Evolutionary conservation across 2,797 vertebrate species (phyloP).

Genomic region (Fistularia commersonii): DNA sequence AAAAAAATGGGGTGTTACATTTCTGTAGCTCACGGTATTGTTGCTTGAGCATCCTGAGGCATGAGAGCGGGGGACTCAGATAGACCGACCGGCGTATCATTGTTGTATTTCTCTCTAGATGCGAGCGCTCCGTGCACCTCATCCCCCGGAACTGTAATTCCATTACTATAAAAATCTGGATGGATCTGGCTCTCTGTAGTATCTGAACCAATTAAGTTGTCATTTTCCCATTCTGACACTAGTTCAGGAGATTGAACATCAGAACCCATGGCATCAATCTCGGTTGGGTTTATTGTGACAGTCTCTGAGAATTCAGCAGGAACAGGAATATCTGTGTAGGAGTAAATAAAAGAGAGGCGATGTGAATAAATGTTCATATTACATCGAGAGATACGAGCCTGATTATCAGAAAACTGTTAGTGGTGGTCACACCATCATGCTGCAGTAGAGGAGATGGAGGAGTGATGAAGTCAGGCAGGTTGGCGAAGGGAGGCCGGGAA

Average conservation of each 20-base stretch:
- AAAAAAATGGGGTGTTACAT: neutral
- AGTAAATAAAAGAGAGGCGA: neutral
- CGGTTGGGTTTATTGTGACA: slow-evolving; percentile 13
- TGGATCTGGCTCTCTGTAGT: neutral
- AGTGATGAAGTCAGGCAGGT: slow-evolving; percentile 37
- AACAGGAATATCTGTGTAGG: slow-evolving; percentile 24
- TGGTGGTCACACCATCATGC: slow-evolving; percentile 26
- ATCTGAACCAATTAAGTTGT: slow-evolving; percentile 8
- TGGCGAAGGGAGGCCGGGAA: slow-evolving; percentile 45
- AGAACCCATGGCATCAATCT: slow-evolving; percentile 33
- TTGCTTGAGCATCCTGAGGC: slow-evolving; percentile 13
- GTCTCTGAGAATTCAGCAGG: slow-evolving; percentile 37
- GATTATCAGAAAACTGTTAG: neutral
- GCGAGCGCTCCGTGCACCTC: slow-evolving; percentile 4
- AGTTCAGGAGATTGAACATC: slow-evolving; percentile 21
- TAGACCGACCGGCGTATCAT: slow-evolving; percentile 1
- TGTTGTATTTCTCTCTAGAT: slow-evolving; percentile 4
- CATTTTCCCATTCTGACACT: slow-evolving; percentile 19
- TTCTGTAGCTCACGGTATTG: slow-evolving; percentile 49
- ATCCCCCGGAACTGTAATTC: neutral
- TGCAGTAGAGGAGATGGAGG: slow-evolving; percentile 19
- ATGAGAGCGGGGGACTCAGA: slow-evolving; percentile 9
- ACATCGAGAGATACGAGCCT: neutral
- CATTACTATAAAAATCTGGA: slow-evolving; percentile 24
- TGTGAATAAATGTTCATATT: neutral